These are phyloP conservation scores for Hoplodrina ambigua DNA, from an alignment of 2,888 invertebrate species.

Conservation along the genomic window DNA sequence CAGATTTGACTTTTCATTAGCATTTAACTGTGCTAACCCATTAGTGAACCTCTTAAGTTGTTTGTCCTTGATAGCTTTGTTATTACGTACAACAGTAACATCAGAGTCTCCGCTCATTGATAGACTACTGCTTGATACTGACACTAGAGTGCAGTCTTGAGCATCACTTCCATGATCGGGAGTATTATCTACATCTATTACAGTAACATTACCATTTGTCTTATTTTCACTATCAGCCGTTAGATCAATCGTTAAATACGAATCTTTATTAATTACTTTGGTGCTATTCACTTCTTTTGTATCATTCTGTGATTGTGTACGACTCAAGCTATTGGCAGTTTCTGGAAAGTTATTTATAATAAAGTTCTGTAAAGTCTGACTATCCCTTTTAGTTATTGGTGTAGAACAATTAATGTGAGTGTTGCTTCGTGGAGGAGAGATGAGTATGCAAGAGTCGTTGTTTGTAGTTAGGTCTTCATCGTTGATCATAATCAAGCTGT, in stretches of 20 bases:
- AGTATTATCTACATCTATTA: slow-evolving; percentile 73
- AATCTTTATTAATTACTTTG: slow-evolving; percentile 76
- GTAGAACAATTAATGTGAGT: slow-evolving; percentile 76
- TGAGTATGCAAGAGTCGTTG: slow-evolving; percentile 46
- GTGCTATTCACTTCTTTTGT: slow-evolving; percentile 71
- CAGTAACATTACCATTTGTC: slow-evolving; percentile 32
- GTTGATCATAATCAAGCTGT: slow-evolving; percentile 63
- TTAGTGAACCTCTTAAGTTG: slow-evolving; percentile 74
- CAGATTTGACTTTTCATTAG: slow-evolving; percentile 76
- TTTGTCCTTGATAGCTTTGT: slow-evolving; percentile 51
- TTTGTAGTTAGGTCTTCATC: slow-evolving; percentile 68
- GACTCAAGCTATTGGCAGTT: slow-evolving; percentile 51
- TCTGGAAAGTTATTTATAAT: slow-evolving; percentile 57
- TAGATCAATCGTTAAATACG: slow-evolving; percentile 83
- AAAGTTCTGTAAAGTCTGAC: slow-evolving; percentile 37
- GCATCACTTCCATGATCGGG: slow-evolving; percentile 53
- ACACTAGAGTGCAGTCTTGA: slow-evolving; percentile 72
- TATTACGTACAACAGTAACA: slow-evolving; percentile 75
- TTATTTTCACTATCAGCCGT: slow-evolving; percentile 69
- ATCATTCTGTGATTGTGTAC: slow-evolving; percentile 57
- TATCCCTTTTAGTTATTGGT: slow-evolving; percentile 65
- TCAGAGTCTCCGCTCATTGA: slow-evolving; percentile 82
- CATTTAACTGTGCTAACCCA: slow-evolving; percentile 77
- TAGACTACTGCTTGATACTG: slow-evolving; percentile 69
- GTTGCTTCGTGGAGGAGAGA: slow-evolving; percentile 58